A percentile compares a stretch with the other conserved stretches of the same genome.
These are phyloP conservation scores for Arctocebus calabarensis DNA, from an alignment of 2,797 vertebrate genomes.

Conservation along the genomic window DNA sequence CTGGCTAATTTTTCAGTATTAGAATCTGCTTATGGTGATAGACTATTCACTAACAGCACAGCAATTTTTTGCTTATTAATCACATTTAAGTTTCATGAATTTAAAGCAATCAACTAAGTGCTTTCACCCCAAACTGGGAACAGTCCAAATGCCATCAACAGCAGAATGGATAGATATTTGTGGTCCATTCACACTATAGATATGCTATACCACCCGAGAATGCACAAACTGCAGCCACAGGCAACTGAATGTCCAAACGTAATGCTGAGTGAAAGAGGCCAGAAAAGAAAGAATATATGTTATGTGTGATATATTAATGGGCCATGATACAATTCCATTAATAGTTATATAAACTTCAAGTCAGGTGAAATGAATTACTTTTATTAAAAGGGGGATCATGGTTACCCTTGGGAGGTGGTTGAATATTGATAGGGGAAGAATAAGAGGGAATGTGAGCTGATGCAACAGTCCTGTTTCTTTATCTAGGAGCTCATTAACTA, in stretches of 20 bases:
- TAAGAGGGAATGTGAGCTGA: background rate
- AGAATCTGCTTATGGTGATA: constrained; percentile 22
- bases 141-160: background rate
- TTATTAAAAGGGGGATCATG: background rate
- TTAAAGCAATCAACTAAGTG: constrained; percentile 25
- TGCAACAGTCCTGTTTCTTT: background rate
- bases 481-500: background rate
- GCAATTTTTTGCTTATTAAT: constrained; percentile 33
- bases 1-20: background rate
- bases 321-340: background rate
- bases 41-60: constrained; percentile 20
- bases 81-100: background rate
- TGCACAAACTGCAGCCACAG: background rate
- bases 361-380: background rate
- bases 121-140: background rate
- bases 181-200: background rate
- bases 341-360: background rate
- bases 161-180: background rate
- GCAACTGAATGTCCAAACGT: background rate
- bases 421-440: background rate
- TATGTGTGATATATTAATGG: background rate
- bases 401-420: background rate
- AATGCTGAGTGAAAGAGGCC: background rate
- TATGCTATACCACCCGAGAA: background rate
- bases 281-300: background rate